A percentile compares a stretch with the other conserved stretches of the same genome.
phyloP scores from a whole-genome alignment of 2,888 invertebrate genomes.

The Drosophila aldrichi region DNA sequence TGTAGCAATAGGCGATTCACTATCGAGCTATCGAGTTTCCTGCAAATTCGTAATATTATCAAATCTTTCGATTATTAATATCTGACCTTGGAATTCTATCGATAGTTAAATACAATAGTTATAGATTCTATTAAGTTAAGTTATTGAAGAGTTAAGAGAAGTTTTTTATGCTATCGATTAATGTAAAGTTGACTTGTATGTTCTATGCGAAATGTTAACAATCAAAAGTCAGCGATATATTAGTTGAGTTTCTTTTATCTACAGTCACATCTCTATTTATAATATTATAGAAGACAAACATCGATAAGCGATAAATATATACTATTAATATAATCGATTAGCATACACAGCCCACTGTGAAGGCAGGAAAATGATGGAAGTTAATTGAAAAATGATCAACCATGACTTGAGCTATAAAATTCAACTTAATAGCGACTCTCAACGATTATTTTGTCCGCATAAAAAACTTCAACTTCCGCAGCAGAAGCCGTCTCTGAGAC shows the following conservation, averaged over 20 bases:
- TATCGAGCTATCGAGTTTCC: neutral
- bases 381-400: slow-evolving; percentile 3
- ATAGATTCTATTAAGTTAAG: too few species aligned
- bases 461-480: slow-evolving; percentile 1
- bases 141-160: too few species aligned
- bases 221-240: neutral
- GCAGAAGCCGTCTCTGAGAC: neutral
- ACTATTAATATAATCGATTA: neutral
- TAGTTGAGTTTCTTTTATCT: too few species aligned
- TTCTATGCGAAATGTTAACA: too few species aligned
- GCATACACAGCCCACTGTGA: neutral
- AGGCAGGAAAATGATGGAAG: neutral
- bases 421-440: slow-evolving; percentile 4
- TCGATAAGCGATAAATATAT: neutral
- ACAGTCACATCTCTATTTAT: too few species aligned
- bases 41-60: too few species aligned
- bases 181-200: too few species aligned
- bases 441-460: slow-evolving; percentile 1
- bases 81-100: too few species aligned
- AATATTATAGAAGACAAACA: neutral
- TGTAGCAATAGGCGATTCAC: neutral
- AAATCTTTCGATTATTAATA: too few species aligned
- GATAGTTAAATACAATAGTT: too few species aligned
- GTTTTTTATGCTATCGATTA: too few species aligned
- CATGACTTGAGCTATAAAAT: neutral